Percentiles rank a stretch among this genome's conserved stretches.
Evolutionary conservation across 2,113 vertebrate species (phyloP).

Genomic region (Potamarius usumacintae): DNA sequence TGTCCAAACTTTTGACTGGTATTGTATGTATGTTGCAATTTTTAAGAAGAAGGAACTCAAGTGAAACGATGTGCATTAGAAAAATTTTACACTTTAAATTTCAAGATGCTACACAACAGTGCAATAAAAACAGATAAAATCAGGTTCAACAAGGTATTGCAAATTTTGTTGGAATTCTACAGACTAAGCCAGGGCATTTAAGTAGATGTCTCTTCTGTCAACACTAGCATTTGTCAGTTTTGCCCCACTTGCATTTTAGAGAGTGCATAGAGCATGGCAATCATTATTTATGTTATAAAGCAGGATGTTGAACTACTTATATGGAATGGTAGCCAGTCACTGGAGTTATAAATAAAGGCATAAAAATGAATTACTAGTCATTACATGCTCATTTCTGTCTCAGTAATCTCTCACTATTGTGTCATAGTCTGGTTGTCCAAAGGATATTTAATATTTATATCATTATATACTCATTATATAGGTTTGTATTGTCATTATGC

Average conservation of each 20-base stretch:
- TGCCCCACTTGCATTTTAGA: slow-evolving; percentile 30
- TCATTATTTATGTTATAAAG: slow-evolving; percentile 6
- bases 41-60: slow-evolving; percentile 68
- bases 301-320: not conserved
- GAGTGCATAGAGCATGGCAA: slow-evolving; percentile 3
- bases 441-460: not conserved
- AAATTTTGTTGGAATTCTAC: not conserved
- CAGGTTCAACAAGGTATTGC: slow-evolving; percentile 64
- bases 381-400: not conserved
- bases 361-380: not conserved
- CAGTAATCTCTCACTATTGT: not conserved
- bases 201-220: slow-evolving; percentile 34
- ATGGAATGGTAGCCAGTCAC: not conserved
- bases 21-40: slow-evolving; percentile 6
- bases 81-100: slow-evolving; percentile 65
- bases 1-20: too few relatives aligned
- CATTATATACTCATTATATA: not conserved
- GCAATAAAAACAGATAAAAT: slow-evolving; percentile 60
- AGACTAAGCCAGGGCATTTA: not conserved
- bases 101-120: slow-evolving; percentile 9
- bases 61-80: slow-evolving; percentile 71
- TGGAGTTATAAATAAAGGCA: not conserved
- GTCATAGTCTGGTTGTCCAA: not conserved
- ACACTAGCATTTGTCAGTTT: slow-evolving; percentile 24
- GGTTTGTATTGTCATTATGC: not conserved